Evolutionary conservation across 2,888 invertebrate genomes (phyloP).

Genomic region (Eupeodes latifasciatus): DNA sequence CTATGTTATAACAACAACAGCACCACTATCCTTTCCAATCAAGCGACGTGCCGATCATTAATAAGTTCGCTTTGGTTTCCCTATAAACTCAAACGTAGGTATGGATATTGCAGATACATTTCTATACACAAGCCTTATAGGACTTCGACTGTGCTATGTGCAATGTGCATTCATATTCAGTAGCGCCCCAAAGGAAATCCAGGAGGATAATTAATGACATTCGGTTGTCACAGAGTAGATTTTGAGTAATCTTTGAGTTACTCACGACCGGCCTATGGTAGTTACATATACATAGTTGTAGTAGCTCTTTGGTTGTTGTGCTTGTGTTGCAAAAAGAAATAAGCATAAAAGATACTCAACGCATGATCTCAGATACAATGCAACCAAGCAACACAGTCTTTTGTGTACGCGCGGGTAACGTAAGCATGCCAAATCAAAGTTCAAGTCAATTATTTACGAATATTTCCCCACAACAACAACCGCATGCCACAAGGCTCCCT

Average conservation of each 20-base stretch:
- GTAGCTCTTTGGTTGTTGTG: background rate
- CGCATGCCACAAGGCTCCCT: constrained; percentile 55
- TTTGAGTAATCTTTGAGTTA: constrained; percentile 72
- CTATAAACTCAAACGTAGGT: background rate
- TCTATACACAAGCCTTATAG: background rate
- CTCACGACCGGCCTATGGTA: constrained; percentile 19
- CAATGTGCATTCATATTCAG: constrained; percentile 70
- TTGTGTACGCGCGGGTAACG: constrained; percentile 40
- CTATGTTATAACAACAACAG: constrained; percentile 9
- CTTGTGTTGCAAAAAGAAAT: background rate
- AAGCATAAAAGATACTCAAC: constrained; percentile 65
- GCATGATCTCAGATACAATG: constrained; percentile 71
- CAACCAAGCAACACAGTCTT: constrained; percentile 40
- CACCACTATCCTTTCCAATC: constrained; percentile 71
- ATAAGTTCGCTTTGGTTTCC: constrained; percentile 62
- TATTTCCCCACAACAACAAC: constrained; percentile 43
- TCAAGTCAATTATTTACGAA: constrained; percentile 75
- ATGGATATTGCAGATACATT: background rate
- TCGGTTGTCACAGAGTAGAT: constrained; percentile 72
- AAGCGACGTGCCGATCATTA: constrained; percentile 76
- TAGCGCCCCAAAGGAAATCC: constrained; percentile 75
- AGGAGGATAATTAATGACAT: constrained; percentile 76
- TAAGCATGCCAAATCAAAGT: constrained; percentile 74
- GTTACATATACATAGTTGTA: background rate
- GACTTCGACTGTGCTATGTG: background rate